phyloP scores from a whole-genome alignment of 2,888 invertebrate species.

The Ceriagrion tenellum region DNA sequence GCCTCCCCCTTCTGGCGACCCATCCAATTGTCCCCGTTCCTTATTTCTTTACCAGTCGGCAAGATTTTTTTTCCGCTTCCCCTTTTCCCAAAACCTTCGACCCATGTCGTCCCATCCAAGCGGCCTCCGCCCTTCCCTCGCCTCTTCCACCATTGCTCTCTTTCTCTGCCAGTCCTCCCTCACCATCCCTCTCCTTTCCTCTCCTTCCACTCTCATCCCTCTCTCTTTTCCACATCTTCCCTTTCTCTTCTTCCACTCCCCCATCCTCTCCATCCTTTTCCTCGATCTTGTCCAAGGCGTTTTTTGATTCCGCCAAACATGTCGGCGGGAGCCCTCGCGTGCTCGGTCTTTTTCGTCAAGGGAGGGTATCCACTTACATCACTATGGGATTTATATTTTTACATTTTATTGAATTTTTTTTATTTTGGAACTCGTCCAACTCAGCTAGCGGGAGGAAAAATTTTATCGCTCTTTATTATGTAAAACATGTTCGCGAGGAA shows the following conservation, averaged over 20 bases:
- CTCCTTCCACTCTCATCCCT: background rate
- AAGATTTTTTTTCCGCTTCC: background rate
- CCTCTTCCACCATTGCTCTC: background rate
- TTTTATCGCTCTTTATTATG: conserved; percentile 68
- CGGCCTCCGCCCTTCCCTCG: conserved; percentile 3
- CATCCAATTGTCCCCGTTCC: conserved; percentile 23
- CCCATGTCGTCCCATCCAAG: background rate
- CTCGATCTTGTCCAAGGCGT: conserved; percentile 42
- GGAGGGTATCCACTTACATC: conserved; percentile 61
- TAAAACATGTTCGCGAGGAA: conserved; percentile 64
- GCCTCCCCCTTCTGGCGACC: background rate
- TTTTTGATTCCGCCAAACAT: conserved; percentile 58
- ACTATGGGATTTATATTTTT: conserved; percentile 42
- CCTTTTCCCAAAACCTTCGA: background rate
- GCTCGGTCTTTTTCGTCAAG: conserved; percentile 65
- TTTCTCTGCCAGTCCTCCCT: background rate
- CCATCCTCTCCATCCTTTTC: background rate
- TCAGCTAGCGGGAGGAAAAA: conserved; percentile 61
- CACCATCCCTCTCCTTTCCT: background rate
- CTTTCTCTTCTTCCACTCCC: background rate
- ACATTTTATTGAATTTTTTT: too few relatives aligned
- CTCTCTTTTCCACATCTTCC: background rate
- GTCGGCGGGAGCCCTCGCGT: conserved; percentile 64
- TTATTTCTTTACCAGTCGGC: background rate
- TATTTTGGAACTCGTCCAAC: conserved; percentile 60